Base-by-base conservation (phyloP, 2,888 invertebrate species). In the Theodoxus fluviatilis region DNA sequence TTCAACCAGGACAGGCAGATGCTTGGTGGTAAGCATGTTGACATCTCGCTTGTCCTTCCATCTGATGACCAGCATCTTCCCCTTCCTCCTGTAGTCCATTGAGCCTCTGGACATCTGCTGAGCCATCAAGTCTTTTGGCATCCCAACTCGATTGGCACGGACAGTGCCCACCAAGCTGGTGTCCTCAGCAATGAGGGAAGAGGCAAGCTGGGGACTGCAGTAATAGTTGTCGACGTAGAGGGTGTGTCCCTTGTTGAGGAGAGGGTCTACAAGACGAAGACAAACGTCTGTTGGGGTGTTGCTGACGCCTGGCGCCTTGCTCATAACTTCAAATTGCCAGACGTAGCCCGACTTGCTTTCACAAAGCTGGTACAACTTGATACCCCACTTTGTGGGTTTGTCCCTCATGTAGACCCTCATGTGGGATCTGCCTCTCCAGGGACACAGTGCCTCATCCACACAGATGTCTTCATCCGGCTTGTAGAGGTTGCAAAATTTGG, bases 211-310 rank as follows among this genome's bases (percentile, higher is more conserved):
- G 4, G 72, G 72, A 37, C 35, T 22, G n/a, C 69, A 70, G 25
- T 67, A 72, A 33, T 72, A 72, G 37, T 70, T 72, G 57, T 72
- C 72, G n/a, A 64, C 67, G 64, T 47, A 72, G 1, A 72, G 47
- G 15, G 15, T 18, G 63, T 59, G 49, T 49, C 70, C 70, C 12
- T 55, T 6, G 22, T 43, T 22, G 1, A 57, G 52, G 1, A 59
- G 38, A 9, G 70, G 67, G 22, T 66, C n/a, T 9, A 67, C 59
- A 7, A 64, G 64, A 22, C 63, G n/a, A 18, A 35, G 33, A 3
- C 22, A 6, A 12, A 67, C 67, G n/a, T 69, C 31, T 12, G 12
- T 55, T 9, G 65, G 69, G 4, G 22, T 52, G 69, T 69, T 69
- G 52, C 55, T 65, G 55, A 64, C n/a, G 31, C 61, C 25, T n/a